These are phyloP conservation scores for Aleadryas rufinucha DNA, from an alignment of 2,113 vertebrate genomes.

Conservation along the genomic window DNA sequence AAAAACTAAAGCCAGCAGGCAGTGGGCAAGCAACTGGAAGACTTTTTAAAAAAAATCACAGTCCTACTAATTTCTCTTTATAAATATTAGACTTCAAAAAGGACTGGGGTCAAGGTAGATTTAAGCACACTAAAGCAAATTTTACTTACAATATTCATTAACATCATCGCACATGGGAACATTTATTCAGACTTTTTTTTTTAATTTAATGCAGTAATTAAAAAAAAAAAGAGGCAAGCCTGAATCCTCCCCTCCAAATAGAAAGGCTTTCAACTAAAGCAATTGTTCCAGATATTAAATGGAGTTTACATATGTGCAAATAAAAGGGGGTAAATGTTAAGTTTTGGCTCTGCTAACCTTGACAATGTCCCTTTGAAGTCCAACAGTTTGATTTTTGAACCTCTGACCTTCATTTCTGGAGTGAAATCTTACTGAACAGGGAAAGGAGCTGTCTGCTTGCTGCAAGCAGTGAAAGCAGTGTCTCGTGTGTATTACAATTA, in stretches of 20 bases:
- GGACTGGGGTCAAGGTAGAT: not conserved
- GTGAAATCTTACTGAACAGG: not conserved
- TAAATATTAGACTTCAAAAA: slow-evolving; percentile 24
- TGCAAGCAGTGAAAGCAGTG: slow-evolving; percentile 17
- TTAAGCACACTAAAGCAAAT: not conserved
- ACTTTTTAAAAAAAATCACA: not conserved
- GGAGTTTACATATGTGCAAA: not conserved
- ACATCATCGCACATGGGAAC: not conserved
- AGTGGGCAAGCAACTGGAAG: not conserved
- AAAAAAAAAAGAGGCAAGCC: not conserved
- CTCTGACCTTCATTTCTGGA: not conserved
- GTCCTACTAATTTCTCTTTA: not conserved
- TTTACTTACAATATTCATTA: not conserved
- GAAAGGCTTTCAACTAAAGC: not conserved
- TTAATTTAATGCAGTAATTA: not conserved
- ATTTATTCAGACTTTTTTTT: not conserved
- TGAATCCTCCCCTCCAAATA: not conserved
- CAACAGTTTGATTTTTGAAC: not conserved
- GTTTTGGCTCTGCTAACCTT: not conserved
- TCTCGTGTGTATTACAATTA: not conserved
- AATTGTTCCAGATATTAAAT: not conserved
- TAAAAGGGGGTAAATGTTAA: not conserved
- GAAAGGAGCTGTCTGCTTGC: slow-evolving; percentile 62
- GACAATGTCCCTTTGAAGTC: not conserved
- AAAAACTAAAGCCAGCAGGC: slow-evolving; percentile 28